Evolutionary conservation across 2,888 invertebrate genomes (phyloP), one percentile per base, ranked within the genome.

Genomic region (Willowsia nigromaculata): DNA sequence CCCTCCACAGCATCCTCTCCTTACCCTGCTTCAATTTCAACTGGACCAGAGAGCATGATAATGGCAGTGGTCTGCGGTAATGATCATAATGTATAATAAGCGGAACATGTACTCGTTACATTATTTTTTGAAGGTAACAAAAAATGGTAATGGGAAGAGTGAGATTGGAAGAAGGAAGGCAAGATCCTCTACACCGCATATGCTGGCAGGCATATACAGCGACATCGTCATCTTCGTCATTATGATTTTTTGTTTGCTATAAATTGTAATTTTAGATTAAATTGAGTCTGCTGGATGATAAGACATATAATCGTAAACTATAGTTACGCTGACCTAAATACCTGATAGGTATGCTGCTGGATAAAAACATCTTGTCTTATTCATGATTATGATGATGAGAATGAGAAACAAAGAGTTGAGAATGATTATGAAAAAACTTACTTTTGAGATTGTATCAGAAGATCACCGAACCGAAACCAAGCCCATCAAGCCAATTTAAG

Each of bases 221-320:
- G n/a, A n/a, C n/a, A n/a, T n/a, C n/a, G n/a, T n/a, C n/a, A n/a
- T n/a, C n/a, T n/a, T n/a, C n/a, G n/a, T n/a, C n/a, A n/a, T n/a
- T n/a, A n/a, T n/a, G n/a, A n/a, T 53, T 18, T 53, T 50, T 53
- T 53, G n/a, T 18, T 18, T 53, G 18, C 18, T 53, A 18, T 78
- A 78, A 78, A 78, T 78, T 59, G 80, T 81, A 81, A 81, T 81
- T 81, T 81, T 33, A 81, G 80, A 81, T 81, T 81, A 81, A 59
- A 27, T 59, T 25, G 59, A 59, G 27, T 59, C 27, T 59, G 27
- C 25, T 59, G 27, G 25, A 59, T 27, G 27, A 27, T 59, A 11
- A 18, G 59, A 27, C 13, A 18, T 11, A 59, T 25, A 27, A 25
- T 22, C n/a, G n/a, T n/a, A 22, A 22, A 4, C 7, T 5, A 6